phyloP scores from a whole-genome alignment of 2,113 vertebrate genomes.

The Crotalus horridus region DNA sequence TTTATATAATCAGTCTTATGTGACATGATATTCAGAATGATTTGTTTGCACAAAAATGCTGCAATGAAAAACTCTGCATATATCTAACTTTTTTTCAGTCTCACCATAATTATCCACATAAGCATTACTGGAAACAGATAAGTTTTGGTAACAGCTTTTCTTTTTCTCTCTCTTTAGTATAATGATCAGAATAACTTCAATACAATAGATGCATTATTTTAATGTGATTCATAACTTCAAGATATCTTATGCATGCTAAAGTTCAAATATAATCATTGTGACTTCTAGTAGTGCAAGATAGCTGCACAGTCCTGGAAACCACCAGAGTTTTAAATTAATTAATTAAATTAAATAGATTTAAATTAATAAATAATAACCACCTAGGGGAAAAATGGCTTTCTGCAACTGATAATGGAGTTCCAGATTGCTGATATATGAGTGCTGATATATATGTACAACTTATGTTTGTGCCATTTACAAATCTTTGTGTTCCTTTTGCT shows the following conservation, averaged over 20 bases:
- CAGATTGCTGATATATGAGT: neutral
- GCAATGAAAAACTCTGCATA: neutral
- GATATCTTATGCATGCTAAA: neutral
- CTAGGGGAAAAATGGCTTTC: neutral
- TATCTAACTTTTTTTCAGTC: neutral
- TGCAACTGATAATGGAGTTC: neutral
- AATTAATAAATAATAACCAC: neutral
- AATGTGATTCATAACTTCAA: neutral
- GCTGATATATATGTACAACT: neutral
- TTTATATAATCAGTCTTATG: neutral
- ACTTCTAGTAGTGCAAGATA: neutral
- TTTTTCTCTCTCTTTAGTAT: neutral
- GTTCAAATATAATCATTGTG: neutral
- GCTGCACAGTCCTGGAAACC: neutral
- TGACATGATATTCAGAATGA: neutral
- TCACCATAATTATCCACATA: neutral
- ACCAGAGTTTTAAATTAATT: neutral
- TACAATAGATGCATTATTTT: neutral
- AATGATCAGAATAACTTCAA: neutral
- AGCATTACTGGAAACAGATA: neutral
- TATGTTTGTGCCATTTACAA: neutral
- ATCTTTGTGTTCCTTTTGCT: neutral
- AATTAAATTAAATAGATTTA: neutral
- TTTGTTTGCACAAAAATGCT: neutral
- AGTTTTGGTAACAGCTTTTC: neutral